phyloP scores from a whole-genome alignment of 2,797 vertebrate species.

The Amazona ochrocephala region DNA sequence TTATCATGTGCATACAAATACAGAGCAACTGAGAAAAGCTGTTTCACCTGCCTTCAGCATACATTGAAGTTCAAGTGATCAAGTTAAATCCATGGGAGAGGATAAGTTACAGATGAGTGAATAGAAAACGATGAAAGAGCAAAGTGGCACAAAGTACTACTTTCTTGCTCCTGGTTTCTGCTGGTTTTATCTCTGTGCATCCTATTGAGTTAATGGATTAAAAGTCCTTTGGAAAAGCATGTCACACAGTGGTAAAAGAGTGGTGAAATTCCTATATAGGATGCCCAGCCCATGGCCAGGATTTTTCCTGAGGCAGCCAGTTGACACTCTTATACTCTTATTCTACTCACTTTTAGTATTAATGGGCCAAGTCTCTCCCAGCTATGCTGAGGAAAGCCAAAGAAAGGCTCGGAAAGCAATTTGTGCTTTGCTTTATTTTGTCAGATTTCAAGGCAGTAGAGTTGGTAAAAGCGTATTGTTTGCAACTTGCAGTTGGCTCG shows the following conservation, averaged over 20 bases:
- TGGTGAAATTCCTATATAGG: not conserved
- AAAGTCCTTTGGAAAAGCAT: not conserved
- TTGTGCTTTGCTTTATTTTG: not conserved
- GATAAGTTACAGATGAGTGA: not conserved
- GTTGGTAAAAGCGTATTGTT: conserved; percentile 7
- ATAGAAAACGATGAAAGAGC: not conserved
- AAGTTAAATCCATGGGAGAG: not conserved
- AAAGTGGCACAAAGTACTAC: not conserved
- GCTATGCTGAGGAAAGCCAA: not conserved
- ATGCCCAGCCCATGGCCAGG: not conserved
- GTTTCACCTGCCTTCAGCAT: not conserved
- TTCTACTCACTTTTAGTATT: not conserved
- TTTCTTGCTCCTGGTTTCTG: not conserved
- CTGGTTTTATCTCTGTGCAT: not conserved
- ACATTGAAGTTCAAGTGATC: not conserved
- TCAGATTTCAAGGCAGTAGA: not conserved
- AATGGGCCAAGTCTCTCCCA: not conserved
- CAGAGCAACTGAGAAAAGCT: not conserved
- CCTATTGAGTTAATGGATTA: not conserved
- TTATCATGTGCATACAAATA: not conserved
- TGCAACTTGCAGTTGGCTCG: not conserved
- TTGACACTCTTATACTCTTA: not conserved
- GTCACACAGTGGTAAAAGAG: not conserved
- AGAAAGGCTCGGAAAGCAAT: not conserved
- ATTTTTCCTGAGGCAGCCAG: conserved; percentile 3